Conservation (phyloP, 92 coral and sea anemone species). For the Umimayanthus kanabou region DNA sequence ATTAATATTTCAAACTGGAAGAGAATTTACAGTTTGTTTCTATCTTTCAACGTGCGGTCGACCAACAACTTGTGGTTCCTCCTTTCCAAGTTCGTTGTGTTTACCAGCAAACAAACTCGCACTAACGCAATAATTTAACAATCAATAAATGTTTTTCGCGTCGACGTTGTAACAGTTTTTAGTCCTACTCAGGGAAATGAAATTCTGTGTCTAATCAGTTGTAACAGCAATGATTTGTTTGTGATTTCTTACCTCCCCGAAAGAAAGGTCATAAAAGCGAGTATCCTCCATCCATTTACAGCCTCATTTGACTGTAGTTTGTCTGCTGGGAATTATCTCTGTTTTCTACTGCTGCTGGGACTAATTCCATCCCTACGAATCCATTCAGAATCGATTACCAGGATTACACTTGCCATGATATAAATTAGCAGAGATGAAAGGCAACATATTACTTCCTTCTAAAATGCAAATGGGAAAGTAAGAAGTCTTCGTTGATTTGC, state of each 20-base stretch:
- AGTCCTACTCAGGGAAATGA: background rate
- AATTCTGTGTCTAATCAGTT: background rate
- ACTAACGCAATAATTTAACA: background rate
- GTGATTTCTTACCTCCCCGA: conserved; percentile 5
- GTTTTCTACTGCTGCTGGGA: background rate
- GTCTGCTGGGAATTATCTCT: background rate
- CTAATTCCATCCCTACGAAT: background rate
- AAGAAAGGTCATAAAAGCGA: background rate
- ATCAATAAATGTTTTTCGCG: background rate
- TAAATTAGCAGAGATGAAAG: conserved; percentile 19
- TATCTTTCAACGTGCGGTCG: background rate
- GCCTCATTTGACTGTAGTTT: background rate
- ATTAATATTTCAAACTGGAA: background rate
- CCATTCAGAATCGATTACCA: conserved; percentile 9
- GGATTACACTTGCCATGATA: conserved; percentile 19
- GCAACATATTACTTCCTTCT: conserved; percentile 30
- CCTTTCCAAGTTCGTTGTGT: background rate
- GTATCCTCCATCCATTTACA: background rate
- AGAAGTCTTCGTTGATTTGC: conserved; percentile 27
- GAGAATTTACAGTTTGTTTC: background rate
- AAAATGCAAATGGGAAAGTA: conserved; percentile 6
- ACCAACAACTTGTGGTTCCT: background rate
- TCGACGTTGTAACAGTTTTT: background rate
- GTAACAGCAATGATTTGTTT: background rate
- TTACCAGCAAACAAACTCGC: background rate